These are phyloP conservation scores for Podocnemis expansa DNA, from an alignment of 2,113 vertebrate genomes.

Conservation along the genomic window DNA sequence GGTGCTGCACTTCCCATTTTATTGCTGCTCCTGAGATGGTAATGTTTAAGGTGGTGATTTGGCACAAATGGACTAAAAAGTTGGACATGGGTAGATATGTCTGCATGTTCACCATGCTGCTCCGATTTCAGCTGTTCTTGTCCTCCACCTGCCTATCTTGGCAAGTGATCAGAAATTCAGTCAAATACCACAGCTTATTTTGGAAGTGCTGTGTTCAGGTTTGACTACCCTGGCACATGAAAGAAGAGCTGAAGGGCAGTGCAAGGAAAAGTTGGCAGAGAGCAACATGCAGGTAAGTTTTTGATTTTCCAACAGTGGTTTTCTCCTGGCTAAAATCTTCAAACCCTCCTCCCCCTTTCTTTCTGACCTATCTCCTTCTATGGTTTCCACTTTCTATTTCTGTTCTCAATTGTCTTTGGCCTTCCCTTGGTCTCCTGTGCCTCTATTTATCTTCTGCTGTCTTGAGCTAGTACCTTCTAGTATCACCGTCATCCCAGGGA, in stretches of 20 bases:
- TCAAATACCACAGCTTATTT: not conserved
- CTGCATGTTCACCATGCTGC: not conserved
- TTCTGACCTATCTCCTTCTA: not conserved
- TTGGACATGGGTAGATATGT: not conserved
- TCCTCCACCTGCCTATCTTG: not conserved
- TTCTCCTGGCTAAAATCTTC: not conserved
- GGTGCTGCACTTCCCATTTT: not conserved
- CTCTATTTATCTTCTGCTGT: not conserved
- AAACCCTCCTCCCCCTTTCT: not conserved
- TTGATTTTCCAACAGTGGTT: not conserved
- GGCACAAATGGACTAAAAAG: not conserved
- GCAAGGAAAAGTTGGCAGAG: not conserved
- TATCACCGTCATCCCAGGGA: slow-evolving; percentile 80
- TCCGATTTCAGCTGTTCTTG: not conserved
- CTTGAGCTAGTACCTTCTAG: slow-evolving; percentile 69
- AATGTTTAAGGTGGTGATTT: not conserved
- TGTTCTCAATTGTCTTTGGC: not conserved
- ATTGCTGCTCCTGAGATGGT: not conserved
- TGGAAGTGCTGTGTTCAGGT: no score
- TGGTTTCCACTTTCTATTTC: not conserved
- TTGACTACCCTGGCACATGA: not conserved
- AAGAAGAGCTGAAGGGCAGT: not conserved
- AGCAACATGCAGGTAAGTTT: not conserved
- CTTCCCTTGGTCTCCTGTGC: not conserved
- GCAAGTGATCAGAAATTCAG: not conserved